Evolutionary conservation across 2,113 vertebrate genomes (phyloP).

Genomic region (Phocoena phocoena): DNA sequence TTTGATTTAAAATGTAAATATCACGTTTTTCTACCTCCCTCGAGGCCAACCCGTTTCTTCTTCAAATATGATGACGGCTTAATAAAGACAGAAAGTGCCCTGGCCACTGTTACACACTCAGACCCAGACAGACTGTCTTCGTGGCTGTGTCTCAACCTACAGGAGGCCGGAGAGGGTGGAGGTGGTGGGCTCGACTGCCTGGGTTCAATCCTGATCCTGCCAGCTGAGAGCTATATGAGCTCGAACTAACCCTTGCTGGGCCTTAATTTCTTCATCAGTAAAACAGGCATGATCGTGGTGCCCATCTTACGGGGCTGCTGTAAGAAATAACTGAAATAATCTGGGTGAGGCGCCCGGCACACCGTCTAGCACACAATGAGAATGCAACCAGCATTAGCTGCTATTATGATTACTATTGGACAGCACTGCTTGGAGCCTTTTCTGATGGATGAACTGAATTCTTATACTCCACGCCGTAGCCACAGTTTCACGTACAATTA

Average conservation of each 20-base stretch:
- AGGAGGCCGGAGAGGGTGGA: neutral
- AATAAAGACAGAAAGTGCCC: neutral
- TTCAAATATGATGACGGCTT: neutral
- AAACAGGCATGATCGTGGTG: rapidly evolving
- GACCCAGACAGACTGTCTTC: neutral
- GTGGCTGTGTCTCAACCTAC: rapidly evolving
- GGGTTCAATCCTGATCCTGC: neutral
- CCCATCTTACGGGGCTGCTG: rapidly evolving
- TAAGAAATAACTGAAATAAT: neutral
- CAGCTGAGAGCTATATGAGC: rapidly evolving
- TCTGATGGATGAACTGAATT: neutral
- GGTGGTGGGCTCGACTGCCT: neutral
- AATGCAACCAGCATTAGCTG: rapidly evolving
- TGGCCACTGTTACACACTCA: neutral
- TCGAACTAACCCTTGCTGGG: neutral
- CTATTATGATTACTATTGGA: neutral
- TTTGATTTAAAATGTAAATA: conserved; percentile 36
- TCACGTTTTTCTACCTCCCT: neutral
- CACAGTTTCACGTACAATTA: neutral
- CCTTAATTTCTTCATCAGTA: neutral
- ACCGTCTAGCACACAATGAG: rapidly evolving
- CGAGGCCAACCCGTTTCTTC: neutral
- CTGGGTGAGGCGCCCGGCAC: neutral
- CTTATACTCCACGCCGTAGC: neutral
- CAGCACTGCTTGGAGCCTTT: neutral